phyloP scores from a whole-genome alignment of 2,888 invertebrate genomes.

The Silvanus unidentatus region DNA sequence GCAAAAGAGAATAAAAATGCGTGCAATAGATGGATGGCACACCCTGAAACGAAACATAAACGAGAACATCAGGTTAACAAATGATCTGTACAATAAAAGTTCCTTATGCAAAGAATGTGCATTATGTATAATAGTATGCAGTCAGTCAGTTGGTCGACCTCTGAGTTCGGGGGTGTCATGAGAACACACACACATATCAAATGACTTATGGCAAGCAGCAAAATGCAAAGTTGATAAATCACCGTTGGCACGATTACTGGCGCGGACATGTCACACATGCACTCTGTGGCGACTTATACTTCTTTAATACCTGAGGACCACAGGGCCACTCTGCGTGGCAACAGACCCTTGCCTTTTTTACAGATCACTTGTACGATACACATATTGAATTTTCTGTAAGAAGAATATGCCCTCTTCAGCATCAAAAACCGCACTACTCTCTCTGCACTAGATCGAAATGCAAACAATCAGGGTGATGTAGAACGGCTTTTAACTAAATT shows the following conservation, averaged over 20 bases:
- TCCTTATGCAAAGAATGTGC: constrained; percentile 8
- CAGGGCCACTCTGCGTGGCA: constrained; percentile 7
- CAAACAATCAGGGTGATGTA: too few species aligned
- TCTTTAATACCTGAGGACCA: constrained; percentile 12
- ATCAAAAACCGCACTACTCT: too few species aligned
- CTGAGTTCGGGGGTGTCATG: constrained; percentile 9
- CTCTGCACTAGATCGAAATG: too few species aligned
- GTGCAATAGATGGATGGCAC: background rate
- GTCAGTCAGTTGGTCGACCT: constrained; percentile 5
- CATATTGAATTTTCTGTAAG: too few species aligned
- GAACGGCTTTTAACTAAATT: too few species aligned
- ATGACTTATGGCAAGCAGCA: constrained; percentile 9
- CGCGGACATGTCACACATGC: constrained; percentile 8
- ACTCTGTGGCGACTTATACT: constrained; percentile 9
- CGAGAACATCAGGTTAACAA: constrained; percentile 10
- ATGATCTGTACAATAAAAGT: constrained; percentile 7
- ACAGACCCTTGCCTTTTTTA: too few species aligned
- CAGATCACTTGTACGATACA: too few species aligned
- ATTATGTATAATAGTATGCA: background rate
- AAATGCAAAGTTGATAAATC: constrained; percentile 11
- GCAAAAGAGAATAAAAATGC: too few species aligned
- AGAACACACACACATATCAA: constrained; percentile 7
- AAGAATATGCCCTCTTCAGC: too few species aligned
- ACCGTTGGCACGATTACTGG: constrained; percentile 8
- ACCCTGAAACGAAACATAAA: background rate